Conservation (phyloP, 1,140 invertebrate species). For the Ganaspis sp. region DNA sequence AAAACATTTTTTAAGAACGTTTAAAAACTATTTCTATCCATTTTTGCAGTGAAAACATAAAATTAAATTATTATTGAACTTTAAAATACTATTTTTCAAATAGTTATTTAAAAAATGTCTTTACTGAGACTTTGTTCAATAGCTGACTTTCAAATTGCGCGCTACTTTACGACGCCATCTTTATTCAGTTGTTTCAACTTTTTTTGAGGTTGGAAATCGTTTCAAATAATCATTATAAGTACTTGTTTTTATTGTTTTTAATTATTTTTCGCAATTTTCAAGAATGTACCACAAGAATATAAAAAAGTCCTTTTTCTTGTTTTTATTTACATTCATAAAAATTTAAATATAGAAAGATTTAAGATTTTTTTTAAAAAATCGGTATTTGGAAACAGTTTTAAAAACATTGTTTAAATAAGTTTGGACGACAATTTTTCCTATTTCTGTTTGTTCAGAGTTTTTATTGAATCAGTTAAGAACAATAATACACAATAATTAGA, state of each 20-base stretch:
- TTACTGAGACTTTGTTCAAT: neutral
- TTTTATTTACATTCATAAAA: neutral
- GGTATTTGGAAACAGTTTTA: neutral
- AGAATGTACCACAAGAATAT: no score
- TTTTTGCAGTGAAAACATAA: no score
- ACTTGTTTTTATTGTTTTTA: neutral
- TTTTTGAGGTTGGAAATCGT: slow-evolving; percentile 13
- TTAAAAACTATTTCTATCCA: no score
- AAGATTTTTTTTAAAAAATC: slow-evolving; percentile 2
- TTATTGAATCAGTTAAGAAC: neutral
- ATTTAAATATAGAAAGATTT: neutral
- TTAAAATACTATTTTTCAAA: no score
- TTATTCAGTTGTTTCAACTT: neutral
- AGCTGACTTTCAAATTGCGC: neutral
- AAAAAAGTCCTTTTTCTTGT: no score
- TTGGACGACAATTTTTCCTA: neutral
- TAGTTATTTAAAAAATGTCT: neutral
- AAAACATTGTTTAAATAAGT: neutral
- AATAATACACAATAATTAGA: neutral
- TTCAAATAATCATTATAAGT: neutral
- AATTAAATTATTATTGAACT: no score
- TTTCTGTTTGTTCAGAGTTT: neutral
- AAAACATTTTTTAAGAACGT: no score
- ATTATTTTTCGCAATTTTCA: no score
- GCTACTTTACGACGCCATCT: neutral